Evolutionary conservation across 1,140 invertebrate species (phyloP).

Genomic region (Nasonia giraulti): DNA sequence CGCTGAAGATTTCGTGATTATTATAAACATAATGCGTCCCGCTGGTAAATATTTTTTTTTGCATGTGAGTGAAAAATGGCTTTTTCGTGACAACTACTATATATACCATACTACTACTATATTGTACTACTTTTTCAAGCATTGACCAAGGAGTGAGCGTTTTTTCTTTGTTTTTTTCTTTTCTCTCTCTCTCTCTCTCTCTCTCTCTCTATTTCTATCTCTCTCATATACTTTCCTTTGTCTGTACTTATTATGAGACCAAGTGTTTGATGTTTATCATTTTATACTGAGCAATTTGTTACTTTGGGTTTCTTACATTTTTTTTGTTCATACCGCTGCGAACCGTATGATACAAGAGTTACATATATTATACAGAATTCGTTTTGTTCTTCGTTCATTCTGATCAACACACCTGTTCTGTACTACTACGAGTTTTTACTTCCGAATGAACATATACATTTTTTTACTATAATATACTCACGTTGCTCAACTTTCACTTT

Average conservation of each 20-base stretch:
- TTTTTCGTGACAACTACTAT: constrained; percentile 13
- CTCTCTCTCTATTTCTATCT: neutral
- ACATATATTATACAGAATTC: neutral
- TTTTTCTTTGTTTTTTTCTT: constrained; percentile 45
- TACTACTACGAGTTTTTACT: neutral
- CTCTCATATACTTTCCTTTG: neutral
- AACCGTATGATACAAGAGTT: neutral
- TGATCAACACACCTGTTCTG: constrained; percentile 14
- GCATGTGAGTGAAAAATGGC: constrained; percentile 13
- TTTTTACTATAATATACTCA: constrained; percentile 8
- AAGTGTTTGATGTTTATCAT: constrained; percentile 9
- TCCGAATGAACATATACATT: constrained; percentile 1
- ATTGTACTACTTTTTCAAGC: constrained; percentile 1
- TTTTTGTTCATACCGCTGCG: neutral
- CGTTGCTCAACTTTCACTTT: constrained; percentile 21
- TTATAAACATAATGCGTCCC: neutral
- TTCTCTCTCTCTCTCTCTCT: constrained; percentile 26
- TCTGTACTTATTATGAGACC: neutral
- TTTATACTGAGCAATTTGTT: neutral
- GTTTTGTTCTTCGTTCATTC: neutral
- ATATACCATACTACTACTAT: neutral
- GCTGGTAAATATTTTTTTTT: constrained; percentile 13
- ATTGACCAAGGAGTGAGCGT: neutral
- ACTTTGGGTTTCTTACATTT: neutral
- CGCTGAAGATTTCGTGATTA: neutral